These are phyloP conservation scores for Chrysomela aeneicollis DNA, from an alignment of 2,888 invertebrate species.

Conservation along the genomic window DNA sequence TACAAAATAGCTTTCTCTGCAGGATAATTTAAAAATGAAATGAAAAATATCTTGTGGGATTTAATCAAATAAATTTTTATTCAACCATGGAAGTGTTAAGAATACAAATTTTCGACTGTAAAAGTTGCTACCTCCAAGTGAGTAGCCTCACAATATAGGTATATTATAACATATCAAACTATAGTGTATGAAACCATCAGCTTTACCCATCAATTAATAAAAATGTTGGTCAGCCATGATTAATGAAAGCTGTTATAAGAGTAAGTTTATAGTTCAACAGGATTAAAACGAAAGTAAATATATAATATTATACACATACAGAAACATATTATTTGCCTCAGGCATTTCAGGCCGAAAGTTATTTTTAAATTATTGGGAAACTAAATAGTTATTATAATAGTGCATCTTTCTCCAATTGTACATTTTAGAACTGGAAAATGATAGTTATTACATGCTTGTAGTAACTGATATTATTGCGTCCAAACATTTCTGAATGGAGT, in stretches of 20 bases:
- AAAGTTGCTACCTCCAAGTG: conserved; percentile 37
- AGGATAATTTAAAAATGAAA: too few species aligned
- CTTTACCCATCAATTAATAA: too few species aligned
- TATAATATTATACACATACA: too few species aligned
- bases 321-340: too few species aligned
- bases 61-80: conserved; percentile 39
- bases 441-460: not conserved
- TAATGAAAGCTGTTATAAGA: too few species aligned
- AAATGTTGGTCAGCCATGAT: too few species aligned
- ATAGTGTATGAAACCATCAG: conserved; percentile 16
- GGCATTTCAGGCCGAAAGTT: conserved; percentile 41
- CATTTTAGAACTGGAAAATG: conserved; percentile 31
- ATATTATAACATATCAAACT: conserved; percentile 28
- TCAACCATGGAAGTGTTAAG: conserved; percentile 38
- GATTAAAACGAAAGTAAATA: too few species aligned
- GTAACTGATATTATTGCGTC: too few species aligned
- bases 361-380: conserved; percentile 27
- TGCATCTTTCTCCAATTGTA: conserved; percentile 23
- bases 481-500: too few species aligned
- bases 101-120: conserved; percentile 46
- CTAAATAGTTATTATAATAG: conserved; percentile 11
- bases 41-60: conserved; percentile 45
- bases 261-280: too few species aligned
- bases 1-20: too few species aligned
- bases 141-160: conserved; percentile 40